Base-by-base conservation (phyloP, 2,797 vertebrate genomes). In the Gymnocypris eckloni region DNA sequence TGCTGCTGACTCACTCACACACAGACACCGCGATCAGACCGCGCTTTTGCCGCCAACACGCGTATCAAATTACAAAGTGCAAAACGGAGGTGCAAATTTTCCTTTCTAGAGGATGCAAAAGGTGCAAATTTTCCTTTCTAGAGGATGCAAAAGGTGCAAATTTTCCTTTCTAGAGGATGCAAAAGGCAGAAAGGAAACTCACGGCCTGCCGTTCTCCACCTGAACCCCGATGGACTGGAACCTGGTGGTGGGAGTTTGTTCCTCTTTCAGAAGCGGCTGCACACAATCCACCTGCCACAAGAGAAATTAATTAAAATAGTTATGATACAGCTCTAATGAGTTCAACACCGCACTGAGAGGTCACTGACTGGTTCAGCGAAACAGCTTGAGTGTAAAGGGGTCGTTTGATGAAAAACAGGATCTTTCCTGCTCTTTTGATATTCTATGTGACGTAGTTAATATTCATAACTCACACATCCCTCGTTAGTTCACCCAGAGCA, bases 221-320 rank as follows among this genome's bases (percentile, higher is more conserved):
- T 99, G 98, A 61, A 99, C 96, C 86, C 98, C 98, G 87, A 99
- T 94, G 79, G 98, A 99, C 89, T 98, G 97, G 94, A 99, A 99
- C 92, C 97, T 98, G 90, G 97, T 97, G 16, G 87, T 89, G 50
- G 86, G 86, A 18, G 83, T 80, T 43, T 95, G 95, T 88, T 98
- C 96, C 50, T 96, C 96, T 56, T 81, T 98, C 97, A 83, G 96
- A 96, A 86, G 96, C 95, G 90, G 89, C 86, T 90, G 89, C 56
- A 90, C 89, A 54, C 89, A 90, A 45, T 99, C 98, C 91, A 99
- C 98, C 98, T 99, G 91, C 2, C 18, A 48, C 45, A 80, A 25
- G 52, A 25, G 48, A 33, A 11, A 33, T 0, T 50, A 3, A 15
- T 1, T 6, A 28, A 15, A 28, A 64, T 6, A n/a, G 54, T 22